Conservation (phyloP, 1,140 invertebrate species). For the Aporrectodea caliginosa region DNA sequence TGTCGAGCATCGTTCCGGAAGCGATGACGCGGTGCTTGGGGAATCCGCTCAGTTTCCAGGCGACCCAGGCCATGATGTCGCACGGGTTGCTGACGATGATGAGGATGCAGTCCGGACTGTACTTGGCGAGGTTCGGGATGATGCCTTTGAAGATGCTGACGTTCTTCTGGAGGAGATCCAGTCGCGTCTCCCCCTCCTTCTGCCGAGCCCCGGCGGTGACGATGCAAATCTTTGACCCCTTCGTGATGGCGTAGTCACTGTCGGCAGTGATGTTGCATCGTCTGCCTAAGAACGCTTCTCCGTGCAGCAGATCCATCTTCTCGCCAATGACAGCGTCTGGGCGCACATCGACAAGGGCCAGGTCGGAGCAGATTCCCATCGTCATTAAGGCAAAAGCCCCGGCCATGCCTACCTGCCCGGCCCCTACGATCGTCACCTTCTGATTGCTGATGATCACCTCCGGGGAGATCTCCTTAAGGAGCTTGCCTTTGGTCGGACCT, state of each 20-base stretch:
- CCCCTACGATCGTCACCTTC: constrained; percentile 80
- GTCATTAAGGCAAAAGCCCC: constrained; percentile 81
- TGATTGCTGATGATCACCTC: too few species aligned
- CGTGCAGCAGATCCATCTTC: constrained; percentile 83
- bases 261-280: constrained; percentile 72
- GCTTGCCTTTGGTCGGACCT: too few species aligned
- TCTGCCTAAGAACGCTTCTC: constrained; percentile 70
- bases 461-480: too few species aligned
- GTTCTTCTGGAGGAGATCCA: constrained; percentile 80
- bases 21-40: constrained; percentile 81
- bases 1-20: constrained; percentile 85
- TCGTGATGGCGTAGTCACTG: constrained; percentile 71
- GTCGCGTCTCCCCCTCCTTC: constrained; percentile 75
- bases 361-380: constrained; percentile 73
- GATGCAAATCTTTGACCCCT: constrained; percentile 75
- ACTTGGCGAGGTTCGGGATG: constrained; percentile 75
- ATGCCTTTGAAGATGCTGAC: constrained; percentile 75
- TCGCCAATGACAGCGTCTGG: constrained; percentile 81
- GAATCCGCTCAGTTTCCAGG: constrained; percentile 84
- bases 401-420: constrained; percentile 88
- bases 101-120: too few species aligned
- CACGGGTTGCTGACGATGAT: constrained; percentile 83
- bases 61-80: constrained; percentile 83
- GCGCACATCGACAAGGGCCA: constrained; percentile 73
- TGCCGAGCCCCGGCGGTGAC: constrained; percentile 87